Conservation (phyloP, 2,888 invertebrate species). For the Dasypogon diadema region DNA sequence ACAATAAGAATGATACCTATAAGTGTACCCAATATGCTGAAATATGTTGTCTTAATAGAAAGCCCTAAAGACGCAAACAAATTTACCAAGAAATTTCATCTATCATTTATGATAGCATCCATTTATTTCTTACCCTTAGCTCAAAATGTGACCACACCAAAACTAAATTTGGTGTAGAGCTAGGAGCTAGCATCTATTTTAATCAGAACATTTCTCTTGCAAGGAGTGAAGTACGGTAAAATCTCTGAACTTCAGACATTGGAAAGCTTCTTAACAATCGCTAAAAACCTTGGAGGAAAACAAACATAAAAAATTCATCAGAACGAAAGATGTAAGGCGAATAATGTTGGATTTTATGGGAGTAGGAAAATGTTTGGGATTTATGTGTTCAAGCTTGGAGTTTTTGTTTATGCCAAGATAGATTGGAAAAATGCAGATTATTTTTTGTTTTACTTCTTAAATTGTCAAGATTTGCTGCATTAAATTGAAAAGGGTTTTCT, state of each 20-base stretch:
- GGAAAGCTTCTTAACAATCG: conserved; percentile 1
- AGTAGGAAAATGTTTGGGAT: background rate
- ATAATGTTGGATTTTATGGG: background rate
- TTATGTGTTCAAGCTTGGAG: background rate
- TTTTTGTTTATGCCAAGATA: background rate
- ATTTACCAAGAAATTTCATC: too few species aligned
- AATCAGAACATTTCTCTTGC: background rate
- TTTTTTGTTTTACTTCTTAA: background rate
- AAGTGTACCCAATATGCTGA: too few species aligned
- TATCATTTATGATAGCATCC: too few species aligned
- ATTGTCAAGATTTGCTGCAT: conserved; percentile 5
- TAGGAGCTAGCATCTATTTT: too few species aligned
- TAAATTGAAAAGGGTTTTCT: background rate
- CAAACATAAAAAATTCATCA: conserved; percentile 14
- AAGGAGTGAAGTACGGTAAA: background rate
- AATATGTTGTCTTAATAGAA: too few species aligned
- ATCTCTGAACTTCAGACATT: background rate
- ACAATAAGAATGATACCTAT: too few species aligned
- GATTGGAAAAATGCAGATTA: background rate
- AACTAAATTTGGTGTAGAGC: too few species aligned
- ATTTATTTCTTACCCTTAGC: too few species aligned
- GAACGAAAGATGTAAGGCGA: background rate
- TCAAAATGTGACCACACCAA: too few species aligned
- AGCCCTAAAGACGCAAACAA: too few species aligned
- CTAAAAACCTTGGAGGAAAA: background rate